Percentiles rank a stretch among this genome's conserved stretches.
phyloP scores from a whole-genome alignment of 30 jellyfish, hydroid and myxozoan genomes.

The Mastigias papua region DNA sequence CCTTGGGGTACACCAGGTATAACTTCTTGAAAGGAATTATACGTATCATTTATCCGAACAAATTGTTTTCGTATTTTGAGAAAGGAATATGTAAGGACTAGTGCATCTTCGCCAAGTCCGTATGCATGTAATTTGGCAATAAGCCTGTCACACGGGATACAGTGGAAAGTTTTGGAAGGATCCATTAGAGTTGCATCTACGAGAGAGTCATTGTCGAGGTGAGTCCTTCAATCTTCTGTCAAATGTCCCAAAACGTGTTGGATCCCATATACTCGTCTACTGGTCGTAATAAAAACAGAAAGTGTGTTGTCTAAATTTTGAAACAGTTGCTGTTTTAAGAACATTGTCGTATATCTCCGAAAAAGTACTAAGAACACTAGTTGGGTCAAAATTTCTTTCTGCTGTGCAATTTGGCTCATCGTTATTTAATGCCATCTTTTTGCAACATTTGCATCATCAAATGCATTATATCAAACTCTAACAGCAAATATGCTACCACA shows the following conservation, averaged over 20 bases:
- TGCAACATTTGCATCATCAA: no score
- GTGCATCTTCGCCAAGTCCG: no score
- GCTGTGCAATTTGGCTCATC: not conserved
- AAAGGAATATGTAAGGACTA: no score
- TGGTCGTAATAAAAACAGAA: slow-evolving; percentile 28
- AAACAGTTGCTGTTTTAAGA: slow-evolving; percentile 21
- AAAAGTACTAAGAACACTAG: slow-evolving; percentile 27
- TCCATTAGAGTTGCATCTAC: slow-evolving; percentile 30
- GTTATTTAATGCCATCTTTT: no score
- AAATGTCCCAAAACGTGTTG: slow-evolving; percentile 8
- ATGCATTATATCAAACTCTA: no score
- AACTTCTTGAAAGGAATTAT: no score
- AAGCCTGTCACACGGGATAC: not conserved
- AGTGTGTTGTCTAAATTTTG: slow-evolving; percentile 43
- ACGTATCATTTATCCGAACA: not conserved
- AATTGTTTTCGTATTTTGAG: no score
- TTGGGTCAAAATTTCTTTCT: slow-evolving; percentile 35
- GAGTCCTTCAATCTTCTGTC: slow-evolving; percentile 46
- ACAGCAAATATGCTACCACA: no score
- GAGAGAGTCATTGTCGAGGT: slow-evolving; percentile 34
- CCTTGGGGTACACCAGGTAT: no score
- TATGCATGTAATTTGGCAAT: slow-evolving; percentile 31
- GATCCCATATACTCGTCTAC: slow-evolving; percentile 30
- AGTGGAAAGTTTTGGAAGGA: slow-evolving; percentile 11
- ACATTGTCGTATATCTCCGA: slow-evolving; percentile 35